These are phyloP conservation scores for Lepidochrysops patricia DNA, from an alignment of 2,888 invertebrate species.

Conservation along the genomic window DNA sequence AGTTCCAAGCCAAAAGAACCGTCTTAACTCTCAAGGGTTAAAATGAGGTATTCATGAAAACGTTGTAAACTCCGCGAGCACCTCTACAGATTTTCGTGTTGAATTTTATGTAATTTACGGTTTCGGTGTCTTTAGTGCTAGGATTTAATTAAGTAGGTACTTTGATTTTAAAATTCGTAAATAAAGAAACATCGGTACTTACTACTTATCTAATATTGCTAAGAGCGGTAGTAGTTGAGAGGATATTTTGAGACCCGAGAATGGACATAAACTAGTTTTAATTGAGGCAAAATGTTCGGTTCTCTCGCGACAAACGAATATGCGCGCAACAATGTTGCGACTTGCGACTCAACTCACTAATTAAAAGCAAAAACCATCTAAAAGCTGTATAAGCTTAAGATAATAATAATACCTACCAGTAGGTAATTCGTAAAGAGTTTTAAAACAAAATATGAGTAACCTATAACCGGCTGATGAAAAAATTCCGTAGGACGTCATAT, in stretches of 20 bases:
- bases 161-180: no score
- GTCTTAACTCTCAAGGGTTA: background rate
- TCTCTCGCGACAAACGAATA: no score
- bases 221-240: no score
- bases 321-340: no score
- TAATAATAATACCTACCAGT: background rate
- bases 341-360: no score
- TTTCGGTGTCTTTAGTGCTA: background rate
- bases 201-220: no score
- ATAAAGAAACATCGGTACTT: no score
- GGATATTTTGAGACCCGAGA: no score
- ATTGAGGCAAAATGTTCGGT: no score
- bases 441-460: background rate
- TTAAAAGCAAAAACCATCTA: background rate
- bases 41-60: background rate
- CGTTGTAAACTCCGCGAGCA: background rate
- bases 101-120: background rate
- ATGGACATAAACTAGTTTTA: no score
- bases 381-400: no score
- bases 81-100: background rate
- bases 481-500: background rate
- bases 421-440: background rate
- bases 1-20: background rate
- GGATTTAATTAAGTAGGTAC: background rate
- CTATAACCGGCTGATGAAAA: background rate